Evolutionary conservation across 2,113 vertebrate genomes (phyloP), one percentile per base, ranked within the genome.

Genomic region (Microtus oregoni): DNA sequence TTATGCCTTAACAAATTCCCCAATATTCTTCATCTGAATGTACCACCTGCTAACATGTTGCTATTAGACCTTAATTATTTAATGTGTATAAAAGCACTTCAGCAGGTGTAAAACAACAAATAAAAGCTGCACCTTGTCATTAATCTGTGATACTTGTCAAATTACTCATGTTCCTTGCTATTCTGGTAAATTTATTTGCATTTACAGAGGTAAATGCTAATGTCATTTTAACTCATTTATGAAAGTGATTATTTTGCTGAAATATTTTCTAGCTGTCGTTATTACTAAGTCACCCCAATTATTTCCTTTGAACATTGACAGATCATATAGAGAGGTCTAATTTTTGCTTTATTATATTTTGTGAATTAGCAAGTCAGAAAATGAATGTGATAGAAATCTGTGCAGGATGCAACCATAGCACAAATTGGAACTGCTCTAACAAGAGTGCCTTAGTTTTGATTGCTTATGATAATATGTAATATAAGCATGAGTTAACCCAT

Each of bases 331-430:
- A 72, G 32, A 95, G 86, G 35, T 94, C 68, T 92, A 67, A 44
- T 55, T 82, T 85, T 94, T 93, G 8, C 82, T 35, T 89, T 92
- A 93, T 58, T 92, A 41, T 1, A 86, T 86, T 68, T 86, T 94
- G 4, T 94, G 22, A 86, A 89, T 93, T 96, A 95, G 6, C 7
- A 91, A 92, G 73, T 96, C 77, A 90, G 35, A 90, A 94, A 92
- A 92, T 58, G 44, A 93, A 79, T 10, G 5, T 70, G 50, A 86
- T 28, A n/a, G 32, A 89, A 87, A 91, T 95, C 17, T 3, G 4
- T 79, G 38, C 44, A 77, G 24, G 75, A 38, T 92, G 1, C 2
- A 81, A 20, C 22, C 78, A 55, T 52, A 96, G 17, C 7, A 94
- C 12, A 72, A 6, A 82, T 87, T 87, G 38, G 90, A 86, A 89